Evolutionary conservation across 2,797 vertebrate species (phyloP).

Genomic region (Synaphobranchus kaupii): DNA sequence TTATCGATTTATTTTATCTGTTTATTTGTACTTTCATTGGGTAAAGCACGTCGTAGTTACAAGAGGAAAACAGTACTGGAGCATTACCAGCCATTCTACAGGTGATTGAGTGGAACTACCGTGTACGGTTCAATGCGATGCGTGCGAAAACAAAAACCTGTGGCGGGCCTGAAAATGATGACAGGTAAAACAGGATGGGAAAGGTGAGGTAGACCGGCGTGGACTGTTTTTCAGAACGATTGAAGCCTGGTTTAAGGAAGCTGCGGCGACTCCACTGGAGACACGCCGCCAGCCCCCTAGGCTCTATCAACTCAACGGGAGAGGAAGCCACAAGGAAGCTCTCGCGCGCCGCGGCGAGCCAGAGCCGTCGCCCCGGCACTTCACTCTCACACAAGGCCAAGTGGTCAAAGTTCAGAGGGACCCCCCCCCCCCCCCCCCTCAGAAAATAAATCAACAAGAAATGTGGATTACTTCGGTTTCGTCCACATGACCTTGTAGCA

Average conservation of each 20-base stretch:
- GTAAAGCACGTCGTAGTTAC: background rate
- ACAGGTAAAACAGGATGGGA: background rate
- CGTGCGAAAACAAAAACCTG: background rate
- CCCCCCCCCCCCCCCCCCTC: background rate
- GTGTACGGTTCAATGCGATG: background rate
- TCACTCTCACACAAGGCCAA: background rate
- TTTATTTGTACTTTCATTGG: background rate
- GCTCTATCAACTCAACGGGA: background rate
- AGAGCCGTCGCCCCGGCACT: background rate
- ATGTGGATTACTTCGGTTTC: background rate
- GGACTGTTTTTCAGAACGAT: background rate
- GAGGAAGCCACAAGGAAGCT: background rate
- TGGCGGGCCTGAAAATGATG: background rate
- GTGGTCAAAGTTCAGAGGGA: background rate
- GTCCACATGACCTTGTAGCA: background rate
- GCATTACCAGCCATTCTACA: background rate
- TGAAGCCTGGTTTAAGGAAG: background rate
- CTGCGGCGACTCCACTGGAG: background rate
- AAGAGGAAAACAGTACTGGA: background rate
- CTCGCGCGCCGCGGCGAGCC: background rate
- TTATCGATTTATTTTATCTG: background rate
- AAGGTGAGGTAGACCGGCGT: background rate
- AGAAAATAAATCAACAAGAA: background rate
- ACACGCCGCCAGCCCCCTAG: background rate
- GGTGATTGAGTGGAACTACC: background rate